Percentiles rank a stretch among this genome's conserved stretches.
Evolutionary conservation across 1,140 invertebrate species (phyloP).

Genomic region (Sesamia nonagrioides): DNA sequence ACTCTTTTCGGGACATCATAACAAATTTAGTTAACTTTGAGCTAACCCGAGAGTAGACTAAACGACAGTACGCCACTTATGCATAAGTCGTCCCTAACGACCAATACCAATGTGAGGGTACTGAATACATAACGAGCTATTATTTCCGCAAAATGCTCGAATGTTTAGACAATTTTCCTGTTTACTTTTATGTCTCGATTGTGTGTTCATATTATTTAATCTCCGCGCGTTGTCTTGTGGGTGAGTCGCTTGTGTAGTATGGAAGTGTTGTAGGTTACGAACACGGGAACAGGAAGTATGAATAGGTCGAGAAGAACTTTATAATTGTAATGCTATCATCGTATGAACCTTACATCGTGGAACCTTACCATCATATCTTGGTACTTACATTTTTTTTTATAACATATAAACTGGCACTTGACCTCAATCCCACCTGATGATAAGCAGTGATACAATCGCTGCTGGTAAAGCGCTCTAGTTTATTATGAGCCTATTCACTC

Average conservation of each 20-base stretch:
- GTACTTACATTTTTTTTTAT: too few relatives aligned
- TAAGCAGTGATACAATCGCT: too few relatives aligned
- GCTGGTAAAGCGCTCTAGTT: too few relatives aligned
- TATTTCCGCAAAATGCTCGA: constrained; percentile 54
- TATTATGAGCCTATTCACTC: too few relatives aligned
- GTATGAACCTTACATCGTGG: too few relatives aligned
- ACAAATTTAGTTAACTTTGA: neutral
- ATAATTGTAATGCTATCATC: too few relatives aligned
- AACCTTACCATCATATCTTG: too few relatives aligned
- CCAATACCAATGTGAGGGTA: constrained; percentile 51
- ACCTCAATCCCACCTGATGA: too few relatives aligned
- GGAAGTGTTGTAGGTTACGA: neutral
- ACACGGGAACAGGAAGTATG: neutral
- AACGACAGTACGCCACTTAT: constrained; percentile 37
- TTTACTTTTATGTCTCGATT: constrained; percentile 54
- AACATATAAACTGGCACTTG: too few relatives aligned
- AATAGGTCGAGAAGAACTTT: neutral
- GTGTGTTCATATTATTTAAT: constrained; percentile 40
- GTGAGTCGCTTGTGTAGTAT: neutral
- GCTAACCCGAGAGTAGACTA: constrained; percentile 2
- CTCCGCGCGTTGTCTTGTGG: neutral
- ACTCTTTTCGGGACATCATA: neutral
- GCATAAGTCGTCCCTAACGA: constrained; percentile 44
- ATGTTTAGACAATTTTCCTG: constrained; percentile 56
- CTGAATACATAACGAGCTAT: constrained; percentile 55